Evolutionary conservation across 2,797 vertebrate genomes (phyloP).

Genomic region (Crenuchus spilurus): DNA sequence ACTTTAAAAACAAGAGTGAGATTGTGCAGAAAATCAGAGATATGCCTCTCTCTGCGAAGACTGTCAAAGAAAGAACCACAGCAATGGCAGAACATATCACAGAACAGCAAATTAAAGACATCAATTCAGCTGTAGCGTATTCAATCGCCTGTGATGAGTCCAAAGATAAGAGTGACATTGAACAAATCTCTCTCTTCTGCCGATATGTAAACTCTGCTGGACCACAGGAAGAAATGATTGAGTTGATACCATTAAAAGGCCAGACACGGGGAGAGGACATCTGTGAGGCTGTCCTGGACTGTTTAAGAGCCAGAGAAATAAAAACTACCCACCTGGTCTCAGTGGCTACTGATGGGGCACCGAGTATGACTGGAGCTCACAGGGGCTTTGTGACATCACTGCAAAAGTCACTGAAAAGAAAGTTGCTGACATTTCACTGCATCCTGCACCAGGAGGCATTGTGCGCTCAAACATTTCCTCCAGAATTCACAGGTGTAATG

Average conservation of each 20-base stretch:
- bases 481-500: conserved; percentile 21
- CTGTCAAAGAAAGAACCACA: too few relatives aligned
- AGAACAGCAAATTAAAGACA: conserved; percentile 40
- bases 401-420: conserved; percentile 45
- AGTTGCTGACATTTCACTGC: conserved; percentile 48
- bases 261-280: conserved; percentile 49
- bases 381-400: conserved; percentile 50
- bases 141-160: conserved; percentile 50
- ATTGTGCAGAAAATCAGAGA: conserved; percentile 22
- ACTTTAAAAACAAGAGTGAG: conserved; percentile 4
- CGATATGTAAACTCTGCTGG: conserved; percentile 47
- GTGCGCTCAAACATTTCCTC: conserved; percentile 47
- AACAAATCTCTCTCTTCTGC: conserved; percentile 37
- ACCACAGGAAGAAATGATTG: conserved; percentile 50
- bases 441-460: conserved; percentile 56
- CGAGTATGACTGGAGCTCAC: conserved; percentile 43
- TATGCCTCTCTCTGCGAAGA: neutral
- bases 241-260: conserved; percentile 52
- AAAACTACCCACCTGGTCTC: conserved; percentile 50
- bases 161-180: conserved; percentile 6
- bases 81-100: conserved; percentile 49
- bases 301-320: conserved; percentile 50
- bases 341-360: conserved; percentile 38
- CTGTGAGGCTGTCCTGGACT: conserved; percentile 48
- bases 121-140: conserved; percentile 29